Base-by-base conservation (phyloP, 2,888 invertebrate genomes). In the Drosophila merina region DNA sequence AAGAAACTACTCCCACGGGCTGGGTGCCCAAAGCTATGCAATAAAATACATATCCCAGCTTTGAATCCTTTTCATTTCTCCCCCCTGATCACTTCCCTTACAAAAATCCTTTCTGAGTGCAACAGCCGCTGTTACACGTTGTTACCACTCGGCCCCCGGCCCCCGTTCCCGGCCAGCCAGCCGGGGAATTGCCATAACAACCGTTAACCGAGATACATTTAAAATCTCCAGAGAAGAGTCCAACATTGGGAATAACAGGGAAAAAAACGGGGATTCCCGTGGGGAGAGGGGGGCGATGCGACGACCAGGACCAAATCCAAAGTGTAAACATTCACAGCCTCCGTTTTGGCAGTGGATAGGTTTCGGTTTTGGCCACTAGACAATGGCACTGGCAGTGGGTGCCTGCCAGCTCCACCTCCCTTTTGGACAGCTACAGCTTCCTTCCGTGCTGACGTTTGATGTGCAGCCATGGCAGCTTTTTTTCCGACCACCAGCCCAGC, bases 281-380 rank as follows among this genome's bases (percentile, higher is more conserved):
- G n/a, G 26, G 44, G 44, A 50, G 38, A 12, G 63, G 71, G 63
- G 71, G 64, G 67, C 36, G 62, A 62, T 71, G 64, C 69, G 66
- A 74, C 73, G 79, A 79, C 74, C 80, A 86, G 80, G 68, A 76
- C 72, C 86, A 83, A 87, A 87, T 87, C 89, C 83, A 80, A 85
- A 88, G 88, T 88, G 89, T 88, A 87, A 87, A 87, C 88, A 87
- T 77, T 87, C 82, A 81, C 82, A 87, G 88, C 86, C 88, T 81
- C 55, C 63, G 76, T 56, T 67, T 59, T 8, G 28, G 30, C 25
- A 12, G 57, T 52, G 36, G 26, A 54, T 36, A 52, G 25, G 50
- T 8, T 42, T 14, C 31, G 28, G 44, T 14, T 26, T 47, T 33
- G 40, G 49, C 44, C 38, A 47, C 60, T 63, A 71, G 73, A 71